A percentile compares a stretch with the other conserved stretches of the same genome.
These are phyloP conservation scores for Glaucomys volans DNA, from an alignment of 2,113 vertebrate species.

Conservation along the genomic window DNA sequence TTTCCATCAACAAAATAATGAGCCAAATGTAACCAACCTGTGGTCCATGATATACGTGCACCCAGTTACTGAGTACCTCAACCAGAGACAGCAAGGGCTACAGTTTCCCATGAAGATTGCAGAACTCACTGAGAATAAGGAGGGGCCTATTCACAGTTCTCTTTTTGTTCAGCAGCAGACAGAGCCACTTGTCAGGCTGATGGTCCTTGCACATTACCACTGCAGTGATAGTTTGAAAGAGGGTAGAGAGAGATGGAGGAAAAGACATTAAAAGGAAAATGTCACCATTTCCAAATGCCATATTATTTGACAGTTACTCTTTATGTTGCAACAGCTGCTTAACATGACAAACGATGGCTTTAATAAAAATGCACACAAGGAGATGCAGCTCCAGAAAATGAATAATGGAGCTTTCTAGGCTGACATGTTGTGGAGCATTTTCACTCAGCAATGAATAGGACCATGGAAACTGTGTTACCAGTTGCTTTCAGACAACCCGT, in stretches of 20 bases:
- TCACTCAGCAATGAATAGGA: slow-evolving; percentile 1
- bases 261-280: slow-evolving; percentile 80
- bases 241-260: slow-evolving; percentile 68
- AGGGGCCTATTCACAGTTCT: background rate
- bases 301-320: slow-evolving; percentile 81
- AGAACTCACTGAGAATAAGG: background rate
- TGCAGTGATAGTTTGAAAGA: slow-evolving; percentile 64
- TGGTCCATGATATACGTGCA: background rate
- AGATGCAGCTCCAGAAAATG: slow-evolving; percentile 57
- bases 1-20: background rate
- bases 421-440: background rate
- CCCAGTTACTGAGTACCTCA: background rate
- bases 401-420: slow-evolving; percentile 48
- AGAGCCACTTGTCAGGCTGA: slow-evolving; percentile 59
- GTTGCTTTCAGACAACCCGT: slow-evolving; percentile 39
- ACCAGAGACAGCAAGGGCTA: background rate
- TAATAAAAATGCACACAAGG: slow-evolving; percentile 64
- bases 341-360: slow-evolving; percentile 82
- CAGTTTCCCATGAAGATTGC: background rate
- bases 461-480: background rate
- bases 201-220: slow-evolving; percentile 2
- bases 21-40: background rate
- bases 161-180: slow-evolving; percentile 35
- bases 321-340: slow-evolving; percentile 84
- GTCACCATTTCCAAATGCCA: slow-evolving; percentile 67